These are phyloP conservation scores for Luffia ferchaultella DNA, from an alignment of 2,888 invertebrate genomes.

Conservation along the genomic window DNA sequence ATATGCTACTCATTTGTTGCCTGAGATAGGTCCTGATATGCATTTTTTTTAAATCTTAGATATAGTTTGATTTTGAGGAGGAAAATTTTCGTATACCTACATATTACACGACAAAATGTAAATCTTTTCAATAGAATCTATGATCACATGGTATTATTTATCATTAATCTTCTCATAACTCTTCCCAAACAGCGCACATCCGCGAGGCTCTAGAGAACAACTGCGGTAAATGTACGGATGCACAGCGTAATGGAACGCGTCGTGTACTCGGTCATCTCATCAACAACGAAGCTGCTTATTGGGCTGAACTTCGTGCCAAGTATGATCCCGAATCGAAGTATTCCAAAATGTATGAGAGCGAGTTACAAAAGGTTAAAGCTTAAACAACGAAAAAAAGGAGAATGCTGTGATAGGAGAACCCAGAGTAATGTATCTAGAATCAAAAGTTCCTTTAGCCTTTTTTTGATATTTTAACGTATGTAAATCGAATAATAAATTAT, in stretches of 20 bases:
- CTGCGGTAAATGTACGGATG: conserved; percentile 38
- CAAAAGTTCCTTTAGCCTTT: neutral
- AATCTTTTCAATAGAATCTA: too few relatives aligned
- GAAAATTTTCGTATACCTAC: too few relatives aligned
- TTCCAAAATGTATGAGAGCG: conserved; percentile 24
- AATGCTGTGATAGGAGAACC: neutral
- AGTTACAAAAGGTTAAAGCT: conserved; percentile 21
- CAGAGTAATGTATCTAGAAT: neutral
- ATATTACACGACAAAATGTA: too few relatives aligned
- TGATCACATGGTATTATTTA: too few relatives aligned
- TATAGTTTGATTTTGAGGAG: too few relatives aligned
- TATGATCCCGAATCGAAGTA: conserved; percentile 30
- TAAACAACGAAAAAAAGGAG: too few relatives aligned
- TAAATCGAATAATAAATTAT: neutral
- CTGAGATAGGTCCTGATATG: too few relatives aligned
- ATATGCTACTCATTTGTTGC: too few relatives aligned
- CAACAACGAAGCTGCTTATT: conserved; percentile 32
- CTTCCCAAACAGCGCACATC: conserved; percentile 44
- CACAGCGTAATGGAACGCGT: conserved; percentile 28
- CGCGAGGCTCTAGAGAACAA: conserved; percentile 38
- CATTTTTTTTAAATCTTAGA: too few relatives aligned
- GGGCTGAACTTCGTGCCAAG: conserved; percentile 29
- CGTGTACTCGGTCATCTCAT: conserved; percentile 38
- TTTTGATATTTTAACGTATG: neutral
- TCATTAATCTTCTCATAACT: too few relatives aligned